A percentile compares a stretch with the other conserved stretches of the same genome.
These are phyloP conservation scores for Stenodera caucasica DNA, from an alignment of 2,888 invertebrate species.

Conservation along the genomic window DNA sequence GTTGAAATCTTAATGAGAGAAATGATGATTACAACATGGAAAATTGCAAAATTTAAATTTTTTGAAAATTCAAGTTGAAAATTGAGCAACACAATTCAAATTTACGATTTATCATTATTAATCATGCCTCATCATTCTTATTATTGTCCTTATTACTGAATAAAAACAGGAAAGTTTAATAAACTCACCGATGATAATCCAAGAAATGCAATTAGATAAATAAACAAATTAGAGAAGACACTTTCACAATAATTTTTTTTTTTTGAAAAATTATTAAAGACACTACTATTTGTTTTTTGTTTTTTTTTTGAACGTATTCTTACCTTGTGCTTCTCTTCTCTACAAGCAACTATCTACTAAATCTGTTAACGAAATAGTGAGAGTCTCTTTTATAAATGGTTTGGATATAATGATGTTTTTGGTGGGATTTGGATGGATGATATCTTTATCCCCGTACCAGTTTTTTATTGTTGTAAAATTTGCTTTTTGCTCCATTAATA, in stretches of 20 bases:
- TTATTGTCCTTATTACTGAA: background rate
- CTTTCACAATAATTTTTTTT: slow-evolving; percentile 1
- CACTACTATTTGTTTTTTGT: too few species aligned
- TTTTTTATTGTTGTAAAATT: background rate
- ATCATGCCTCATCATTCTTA: too few species aligned
- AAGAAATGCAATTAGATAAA: background rate
- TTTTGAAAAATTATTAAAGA: too few species aligned
- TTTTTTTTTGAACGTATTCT: background rate
- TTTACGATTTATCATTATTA: too few species aligned
- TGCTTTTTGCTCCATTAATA: background rate
- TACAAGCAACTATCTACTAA: slow-evolving; percentile 17
- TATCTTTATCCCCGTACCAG: background rate
- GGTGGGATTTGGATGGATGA: background rate
- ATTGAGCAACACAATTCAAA: background rate
- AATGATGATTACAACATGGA: background rate
- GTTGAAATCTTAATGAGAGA: too few species aligned
- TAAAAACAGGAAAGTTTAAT: background rate
- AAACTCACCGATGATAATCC: slow-evolving; percentile 1
- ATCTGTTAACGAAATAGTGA: slow-evolving; percentile 25
- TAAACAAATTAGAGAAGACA: background rate
- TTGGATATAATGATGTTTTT: slow-evolving; percentile 3
- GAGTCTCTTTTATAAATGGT: slow-evolving; percentile 27
- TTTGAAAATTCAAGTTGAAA: background rate
- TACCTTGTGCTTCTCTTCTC: slow-evolving; percentile 17
- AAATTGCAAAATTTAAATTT: slow-evolving; percentile 1